Conservation (phyloP, 2,888 invertebrate species). For the Drosophila atroscutellata region DNA sequence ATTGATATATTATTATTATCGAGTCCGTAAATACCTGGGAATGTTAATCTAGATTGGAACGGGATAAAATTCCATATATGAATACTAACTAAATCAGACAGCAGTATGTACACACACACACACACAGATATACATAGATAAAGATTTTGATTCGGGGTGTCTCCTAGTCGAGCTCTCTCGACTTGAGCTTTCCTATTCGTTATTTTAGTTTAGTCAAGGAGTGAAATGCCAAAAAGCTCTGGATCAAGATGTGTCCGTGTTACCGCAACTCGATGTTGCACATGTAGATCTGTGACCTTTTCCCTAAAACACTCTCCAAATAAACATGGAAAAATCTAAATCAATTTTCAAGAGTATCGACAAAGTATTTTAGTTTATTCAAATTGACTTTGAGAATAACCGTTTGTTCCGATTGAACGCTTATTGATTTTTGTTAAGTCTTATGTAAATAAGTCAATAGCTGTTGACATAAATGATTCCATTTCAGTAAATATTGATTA, state of each 20-base stretch:
- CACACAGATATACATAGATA: neutral
- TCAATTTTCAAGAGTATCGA: slow-evolving; percentile 23
- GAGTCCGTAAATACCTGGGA: neutral
- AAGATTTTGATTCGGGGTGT: neutral
- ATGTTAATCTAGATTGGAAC: neutral
- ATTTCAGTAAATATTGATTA: slow-evolving; percentile 3
- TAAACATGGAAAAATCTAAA: too few species aligned
- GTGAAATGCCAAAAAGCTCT: slow-evolving; percentile 40
- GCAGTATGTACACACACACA: neutral
- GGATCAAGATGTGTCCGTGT: slow-evolving; percentile 65
- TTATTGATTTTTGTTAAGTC: neutral
- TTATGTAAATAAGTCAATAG: neutral
- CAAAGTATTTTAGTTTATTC: neutral
- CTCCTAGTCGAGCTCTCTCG: neutral
- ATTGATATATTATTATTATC: neutral
- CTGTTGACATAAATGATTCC: neutral
- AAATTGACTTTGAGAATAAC: slow-evolving; percentile 76
- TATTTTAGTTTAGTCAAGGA: slow-evolving; percentile 4
- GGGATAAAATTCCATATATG: neutral
- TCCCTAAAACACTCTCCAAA: neutral
- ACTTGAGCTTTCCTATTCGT: neutral
- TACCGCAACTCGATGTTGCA: slow-evolving; percentile 12
- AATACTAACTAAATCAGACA: neutral
- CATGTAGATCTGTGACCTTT: slow-evolving; percentile 70
- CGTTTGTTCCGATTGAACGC: slow-evolving; percentile 51